A percentile compares a stretch with the other conserved stretches of the same genome.
Conservation (phyloP, 2,888 invertebrate species). For the Morinoia aosen region DNA sequence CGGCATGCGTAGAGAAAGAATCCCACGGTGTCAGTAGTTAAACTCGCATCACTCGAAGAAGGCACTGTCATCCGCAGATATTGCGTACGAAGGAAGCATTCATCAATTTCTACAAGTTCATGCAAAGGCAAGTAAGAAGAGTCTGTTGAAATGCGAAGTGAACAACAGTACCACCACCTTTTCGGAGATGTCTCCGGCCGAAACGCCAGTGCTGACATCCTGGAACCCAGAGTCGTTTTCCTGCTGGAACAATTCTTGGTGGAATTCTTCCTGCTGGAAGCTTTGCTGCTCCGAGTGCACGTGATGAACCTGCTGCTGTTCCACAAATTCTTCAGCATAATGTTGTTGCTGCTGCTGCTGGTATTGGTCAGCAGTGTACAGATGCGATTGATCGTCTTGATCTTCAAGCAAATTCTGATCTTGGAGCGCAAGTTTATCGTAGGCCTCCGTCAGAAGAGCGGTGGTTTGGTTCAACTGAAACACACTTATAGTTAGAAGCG, state of each 20-base stretch:
- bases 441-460: constrained; percentile 24
- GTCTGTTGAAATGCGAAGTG: background rate
- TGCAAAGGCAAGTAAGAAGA: constrained; percentile 9
- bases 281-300: background rate
- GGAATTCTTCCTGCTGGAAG: background rate
- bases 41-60: background rate
- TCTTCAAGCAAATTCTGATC: constrained; percentile 13
- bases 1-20: background rate
- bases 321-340: background rate
- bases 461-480: constrained; percentile 41
- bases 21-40: background rate
- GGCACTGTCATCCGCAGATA: background rate
- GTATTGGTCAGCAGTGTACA: background rate
- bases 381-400: background rate
- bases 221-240: background rate
- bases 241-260: background rate
- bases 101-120: background rate
- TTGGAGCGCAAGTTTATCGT: background rate
- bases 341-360: background rate
- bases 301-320: constrained; percentile 6
- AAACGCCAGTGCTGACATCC: background rate
- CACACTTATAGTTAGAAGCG: constrained; percentile 21
- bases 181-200: background rate
- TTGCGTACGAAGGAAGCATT: background rate
- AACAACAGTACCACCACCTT: background rate